These are phyloP conservation scores for Astropecten irregularis DNA, from an alignment of 53 echinoderm and acorn worm species.

Conservation along the genomic window DNA sequence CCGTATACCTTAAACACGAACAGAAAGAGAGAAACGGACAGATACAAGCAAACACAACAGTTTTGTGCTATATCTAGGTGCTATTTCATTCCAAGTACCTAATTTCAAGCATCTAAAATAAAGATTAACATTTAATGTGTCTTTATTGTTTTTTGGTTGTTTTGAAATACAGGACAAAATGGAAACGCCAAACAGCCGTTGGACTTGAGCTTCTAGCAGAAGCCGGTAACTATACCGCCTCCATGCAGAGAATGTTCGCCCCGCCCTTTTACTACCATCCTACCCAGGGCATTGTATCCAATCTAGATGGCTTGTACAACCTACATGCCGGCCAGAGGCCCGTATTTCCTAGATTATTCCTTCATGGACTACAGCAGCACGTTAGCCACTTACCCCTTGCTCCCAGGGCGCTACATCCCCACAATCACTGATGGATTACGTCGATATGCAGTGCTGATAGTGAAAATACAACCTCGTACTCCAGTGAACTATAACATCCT, in stretches of 20 bases:
- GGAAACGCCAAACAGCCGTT: slow-evolving; percentile 98
- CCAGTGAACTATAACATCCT: background rate
- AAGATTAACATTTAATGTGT: no score
- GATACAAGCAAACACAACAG: no score
- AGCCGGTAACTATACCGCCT: slow-evolving; percentile 93
- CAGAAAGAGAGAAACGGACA: no score
- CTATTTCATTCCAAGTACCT: no score
- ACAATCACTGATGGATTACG: slow-evolving; percentile 67
- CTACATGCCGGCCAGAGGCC: slow-evolving; percentile 91
- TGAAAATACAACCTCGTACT: background rate
- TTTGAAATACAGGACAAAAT: slow-evolving; percentile 93
- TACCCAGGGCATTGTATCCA: slow-evolving; percentile 86
- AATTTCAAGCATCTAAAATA: no score
- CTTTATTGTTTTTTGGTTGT: no score
- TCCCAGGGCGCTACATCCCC: slow-evolving; percentile 87
- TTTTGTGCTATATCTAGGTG: no score
- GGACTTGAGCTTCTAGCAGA: slow-evolving; percentile 94
- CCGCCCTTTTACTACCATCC: slow-evolving; percentile 95
- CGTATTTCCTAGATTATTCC: slow-evolving; percentile 85
- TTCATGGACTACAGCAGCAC: slow-evolving; percentile 93
- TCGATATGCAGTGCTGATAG: background rate
- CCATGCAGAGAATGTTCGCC: slow-evolving; percentile 92
- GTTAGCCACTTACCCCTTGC: slow-evolving; percentile 84
- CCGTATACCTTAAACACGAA: no score
- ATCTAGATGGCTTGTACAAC: slow-evolving; percentile 83